Percentiles rank a stretch among this genome's conserved stretches.
phyloP scores from a whole-genome alignment of 2,888 invertebrate genomes.

The Drosophila fulvimacula region DNA sequence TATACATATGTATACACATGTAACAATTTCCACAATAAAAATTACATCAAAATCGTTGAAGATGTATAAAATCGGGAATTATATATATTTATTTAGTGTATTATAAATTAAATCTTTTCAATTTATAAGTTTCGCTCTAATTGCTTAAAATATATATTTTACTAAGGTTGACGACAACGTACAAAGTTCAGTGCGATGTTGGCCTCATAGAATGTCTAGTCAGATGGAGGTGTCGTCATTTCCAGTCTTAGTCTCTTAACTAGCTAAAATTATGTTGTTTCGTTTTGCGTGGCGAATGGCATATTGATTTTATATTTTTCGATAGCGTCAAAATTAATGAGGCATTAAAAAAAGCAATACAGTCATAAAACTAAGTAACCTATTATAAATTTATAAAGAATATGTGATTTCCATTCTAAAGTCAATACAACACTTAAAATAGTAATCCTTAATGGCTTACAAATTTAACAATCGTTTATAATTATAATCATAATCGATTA shows the following conservation, averaged over 20 bases:
- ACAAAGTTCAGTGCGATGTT: neutral
- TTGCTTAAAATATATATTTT: neutral
- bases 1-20: neutral
- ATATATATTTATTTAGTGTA: no score
- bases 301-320: slow-evolving; percentile 6
- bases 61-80: no score
- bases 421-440: neutral
- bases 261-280: neutral
- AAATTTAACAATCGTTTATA: no score
- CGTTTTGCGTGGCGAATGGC: neutral
- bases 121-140: neutral
- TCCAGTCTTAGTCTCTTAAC: neutral
- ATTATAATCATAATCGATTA: no score
- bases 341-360: neutral
- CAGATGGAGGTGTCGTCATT: neutral
- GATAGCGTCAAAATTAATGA: neutral
- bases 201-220: neutral
- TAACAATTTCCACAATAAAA: neutral
- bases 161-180: neutral
- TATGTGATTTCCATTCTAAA: neutral
- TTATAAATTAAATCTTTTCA: no score
- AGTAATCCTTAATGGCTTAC: neutral
- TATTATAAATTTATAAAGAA: neutral
- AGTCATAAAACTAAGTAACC: neutral
- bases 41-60: neutral